Base-by-base conservation (phyloP, 2,888 invertebrate species). In the Eilema griseolum region DNA sequence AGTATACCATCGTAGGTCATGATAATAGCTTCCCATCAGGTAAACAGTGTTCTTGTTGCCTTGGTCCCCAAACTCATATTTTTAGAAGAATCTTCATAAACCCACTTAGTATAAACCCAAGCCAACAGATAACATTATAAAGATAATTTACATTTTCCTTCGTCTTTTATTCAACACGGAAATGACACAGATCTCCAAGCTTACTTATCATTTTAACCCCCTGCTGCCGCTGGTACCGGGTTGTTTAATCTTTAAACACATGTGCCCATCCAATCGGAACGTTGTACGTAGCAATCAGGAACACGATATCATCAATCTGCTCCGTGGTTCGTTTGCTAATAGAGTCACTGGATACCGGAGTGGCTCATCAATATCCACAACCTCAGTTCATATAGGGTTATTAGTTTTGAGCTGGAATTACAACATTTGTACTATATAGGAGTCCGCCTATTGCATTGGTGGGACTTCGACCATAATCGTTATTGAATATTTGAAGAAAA, bases 281-380 rank as follows among this genome's bases (percentile, higher is more conserved):
- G 72, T 74, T 66, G 73, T 71, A 62, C 76, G 65, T 69, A 72
- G 80, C 81, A 82, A 85, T 85, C 81, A 80, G 78, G 61, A 75
- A 76, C 73, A 71, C 74, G 79, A 79, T 81, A 81, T 79, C 84
- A 83, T 83, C 77, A 79, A 84, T 84, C 77, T 73, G 70, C 75
- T 75, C 78, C 84, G 82, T 81, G 86, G 83, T 82, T 84, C 81
- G 85, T 85, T 86, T 85, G 80, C 84, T 87, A 85, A 88, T 88
- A 83, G 78, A 80, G 79, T 78, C 77, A 78, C 83, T 77, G 74
- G 76, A 75, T 69, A 63, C 75, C 75, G 62, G 75, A 72, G 80
- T 73, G 66, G 68, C 76, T 71, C 80, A 81, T 81, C 77, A 78
- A 76, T 81, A 80, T 72, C 76, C 67, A 61, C 61, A 26, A 67